Conservation (phyloP, 2,888 invertebrate species). For the Drepana falcataria region DNA sequence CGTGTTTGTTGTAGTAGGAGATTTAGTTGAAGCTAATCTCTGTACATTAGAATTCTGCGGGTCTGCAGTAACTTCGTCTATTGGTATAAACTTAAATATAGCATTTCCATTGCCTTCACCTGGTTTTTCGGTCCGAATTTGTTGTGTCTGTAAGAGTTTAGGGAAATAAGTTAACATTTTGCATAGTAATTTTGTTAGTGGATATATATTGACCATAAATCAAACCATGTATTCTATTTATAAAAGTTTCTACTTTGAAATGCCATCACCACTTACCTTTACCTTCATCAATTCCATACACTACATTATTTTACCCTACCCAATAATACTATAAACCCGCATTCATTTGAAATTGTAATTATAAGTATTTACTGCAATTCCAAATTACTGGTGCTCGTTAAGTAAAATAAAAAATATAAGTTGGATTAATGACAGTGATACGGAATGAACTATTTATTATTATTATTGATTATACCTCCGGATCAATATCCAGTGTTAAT, state of each 20-base stretch:
- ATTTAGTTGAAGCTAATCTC: constrained; percentile 59
- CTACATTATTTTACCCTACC: constrained; percentile 24
- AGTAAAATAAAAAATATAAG: neutral
- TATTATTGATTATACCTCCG: constrained; percentile 77
- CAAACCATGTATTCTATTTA: neutral
- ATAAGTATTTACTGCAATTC: neutral
- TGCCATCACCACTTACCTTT: constrained; percentile 62
- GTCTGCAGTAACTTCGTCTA: constrained; percentile 60
- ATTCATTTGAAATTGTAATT: neutral
- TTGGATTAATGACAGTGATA: neutral
- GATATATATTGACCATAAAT: neutral
- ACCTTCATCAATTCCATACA: constrained; percentile 9
- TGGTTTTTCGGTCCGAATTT: constrained; percentile 74
- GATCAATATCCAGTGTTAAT: constrained; percentile 81
- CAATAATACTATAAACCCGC: constrained; percentile 6
- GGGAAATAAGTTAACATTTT: neutral
- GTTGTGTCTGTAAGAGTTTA: constrained; percentile 69
- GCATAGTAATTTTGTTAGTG: neutral
- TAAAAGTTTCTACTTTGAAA: constrained; percentile 4
- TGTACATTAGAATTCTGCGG: constrained; percentile 64
- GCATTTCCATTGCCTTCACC: constrained; percentile 54
- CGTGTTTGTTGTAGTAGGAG: constrained; percentile 38
- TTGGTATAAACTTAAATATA: constrained; percentile 71
- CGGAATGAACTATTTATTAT: constrained; percentile 16
- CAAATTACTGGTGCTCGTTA: neutral